Conservation (phyloP, 2,888 invertebrate genomes). For the Nysson spinosus region DNA sequence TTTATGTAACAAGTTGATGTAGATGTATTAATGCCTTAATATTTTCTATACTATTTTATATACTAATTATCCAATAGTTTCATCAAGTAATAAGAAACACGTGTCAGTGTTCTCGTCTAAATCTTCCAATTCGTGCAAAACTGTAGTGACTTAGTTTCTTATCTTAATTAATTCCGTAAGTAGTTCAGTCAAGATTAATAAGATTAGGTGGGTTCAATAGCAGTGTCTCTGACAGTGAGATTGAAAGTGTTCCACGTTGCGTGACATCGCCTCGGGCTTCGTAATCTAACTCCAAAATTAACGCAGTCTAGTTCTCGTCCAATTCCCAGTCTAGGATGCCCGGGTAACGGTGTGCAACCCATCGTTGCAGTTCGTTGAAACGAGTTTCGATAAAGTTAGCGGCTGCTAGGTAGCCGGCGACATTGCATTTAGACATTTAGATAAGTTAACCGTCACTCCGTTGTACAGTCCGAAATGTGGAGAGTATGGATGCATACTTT, state of each 20-base stretch:
- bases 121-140: no score
- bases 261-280: slow-evolving; percentile 27
- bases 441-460: slow-evolving; percentile 61
- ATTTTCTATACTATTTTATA: no score
- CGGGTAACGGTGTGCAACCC: slow-evolving; percentile 42
- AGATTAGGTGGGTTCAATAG: no score
- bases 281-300: slow-evolving; percentile 66
- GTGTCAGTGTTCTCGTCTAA: no score
- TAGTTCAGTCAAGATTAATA: no score
- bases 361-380: slow-evolving; percentile 61
- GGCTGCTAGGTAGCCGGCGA: slow-evolving; percentile 28
- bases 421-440: slow-evolving; percentile 60
- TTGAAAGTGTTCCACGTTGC: slow-evolving; percentile 16
- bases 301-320: slow-evolving; percentile 67
- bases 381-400: slow-evolving; percentile 72
- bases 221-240: slow-evolving; percentile 11
- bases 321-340: slow-evolving; percentile 60
- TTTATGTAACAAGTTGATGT: no score
- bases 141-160: no score
- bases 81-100: no score
- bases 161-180: no score
- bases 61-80: no score
- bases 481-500: slow-evolving; percentile 1
- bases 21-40: no score
- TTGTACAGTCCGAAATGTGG: slow-evolving; percentile 17